Evolutionary conservation across 2,113 vertebrate genomes (phyloP), one percentile per base, ranked within the genome.

Genomic region (Upupa epops): DNA sequence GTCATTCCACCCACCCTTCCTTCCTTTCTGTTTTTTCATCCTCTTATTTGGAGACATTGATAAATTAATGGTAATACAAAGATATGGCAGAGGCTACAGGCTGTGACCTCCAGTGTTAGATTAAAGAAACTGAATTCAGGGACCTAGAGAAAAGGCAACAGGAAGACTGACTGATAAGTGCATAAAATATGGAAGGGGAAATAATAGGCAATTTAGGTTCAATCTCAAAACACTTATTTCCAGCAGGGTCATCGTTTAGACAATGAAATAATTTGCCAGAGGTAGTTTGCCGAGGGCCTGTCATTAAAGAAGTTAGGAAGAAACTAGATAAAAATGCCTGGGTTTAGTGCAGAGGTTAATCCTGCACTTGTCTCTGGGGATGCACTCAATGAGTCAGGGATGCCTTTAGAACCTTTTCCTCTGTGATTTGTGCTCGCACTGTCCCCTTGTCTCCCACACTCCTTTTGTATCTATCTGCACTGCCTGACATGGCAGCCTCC

Each of bases 251-350:
- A 73, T 93, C n/a, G 73, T 90, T 94, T 94, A 95, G 89, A 95
- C 79, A 96, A 85, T 64, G 58, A 74, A 94, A 90, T 95, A 89
- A 95, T 96, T 95, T 92, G 73, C 75, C 64, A 90, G 80, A 72
- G 49, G 51, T 87, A 90, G 80, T 70, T 77, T 86, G 54, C 83
- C 68, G 79, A 91, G 58, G 54, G 54, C 45, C 61, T 78, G 76
- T 83, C 64, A 74, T 92, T 95, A 88, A 91, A 75, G 73, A 92
- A 65, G 13, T 86, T 91, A 94, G 77, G 59, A 95, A 94, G 80
- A 29, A 76, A 17, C 68, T 42, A 87, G 83, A 87, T 90, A 92
- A 96, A 93, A 94, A 77, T 0, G 26, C 63, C 59, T 54, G 59
- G 34, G 21, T 92, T 93, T 94, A 73, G 52, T 46, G 60, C n/a